Evolutionary conservation across 64 coral and sea anemone genomes (phyloP), one percentile per base, ranked within the genome.

Genomic region (Hydrozoanthus tunicans): DNA sequence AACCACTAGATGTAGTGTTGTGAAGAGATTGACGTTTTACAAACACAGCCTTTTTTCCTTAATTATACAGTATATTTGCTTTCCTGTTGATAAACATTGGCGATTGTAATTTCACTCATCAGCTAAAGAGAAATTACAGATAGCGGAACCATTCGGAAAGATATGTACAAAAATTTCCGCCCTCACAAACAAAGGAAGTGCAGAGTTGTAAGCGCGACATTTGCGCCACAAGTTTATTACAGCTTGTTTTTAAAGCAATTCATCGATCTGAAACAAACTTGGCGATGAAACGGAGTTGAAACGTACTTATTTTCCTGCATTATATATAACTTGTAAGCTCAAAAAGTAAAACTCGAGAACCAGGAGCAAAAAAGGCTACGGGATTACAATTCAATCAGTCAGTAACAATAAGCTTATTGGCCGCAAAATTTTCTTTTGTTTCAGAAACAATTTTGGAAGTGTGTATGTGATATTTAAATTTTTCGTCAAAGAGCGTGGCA

Each of bases 401-500:
- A 61, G 3, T 11, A 14, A 11, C 11, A 17, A 65, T 14, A 32
- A 65, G 64, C 43, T 11, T 82, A 82, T 65, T 82, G 60, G 3
- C 52, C 8, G 51, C 53, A 43, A 17, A 53, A 59, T 66, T 43
- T 51, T 43, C 26, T 43, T 20, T 64, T 82, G 59, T 82, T 64
- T 81, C 53, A 82, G 17, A 79, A 79, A 82, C 59, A 82, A 65
- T 43, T 82, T 14, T 64, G 26, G 12, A 62, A 17, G 60, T 32
- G 65, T 82, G 80, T 65, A 13, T 17, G 6, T 9, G 60, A 64
- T 17, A 82, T 82, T 82, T 64, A 82, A 65, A 64, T 65, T 65
- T 65, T 51, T 24, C 80, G 63, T 82, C 6, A 82, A 82, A 82
- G 58, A 64, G 27, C 60, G 27, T 82, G 59, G 60, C 59, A 82